Evolutionary conservation across 2,113 vertebrate species (phyloP).

Genomic region (Prinia subflava): DNA sequence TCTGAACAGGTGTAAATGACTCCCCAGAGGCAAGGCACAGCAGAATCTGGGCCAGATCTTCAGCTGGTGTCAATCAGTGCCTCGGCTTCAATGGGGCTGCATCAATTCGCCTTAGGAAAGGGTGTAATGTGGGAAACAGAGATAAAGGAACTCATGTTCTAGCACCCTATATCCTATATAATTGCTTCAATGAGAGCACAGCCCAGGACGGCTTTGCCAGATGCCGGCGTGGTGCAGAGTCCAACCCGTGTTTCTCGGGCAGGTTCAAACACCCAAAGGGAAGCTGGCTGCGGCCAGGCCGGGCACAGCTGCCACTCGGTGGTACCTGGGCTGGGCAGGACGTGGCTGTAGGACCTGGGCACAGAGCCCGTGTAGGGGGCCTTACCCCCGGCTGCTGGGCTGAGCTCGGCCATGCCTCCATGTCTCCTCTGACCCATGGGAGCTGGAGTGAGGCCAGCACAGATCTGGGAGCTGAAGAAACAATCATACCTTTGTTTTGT

Average conservation of each 20-base stretch:
- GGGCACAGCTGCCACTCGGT: not conserved
- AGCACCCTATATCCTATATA: conserved; percentile 49
- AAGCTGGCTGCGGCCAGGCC: not conserved
- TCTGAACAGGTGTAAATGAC: conserved; percentile 50
- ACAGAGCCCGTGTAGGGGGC: not conserved
- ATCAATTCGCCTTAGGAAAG: conserved; percentile 59
- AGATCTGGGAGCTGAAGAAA: conserved; percentile 6
- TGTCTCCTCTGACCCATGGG: not conserved
- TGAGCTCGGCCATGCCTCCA: not conserved
- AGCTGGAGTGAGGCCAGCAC: conserved; percentile 9
- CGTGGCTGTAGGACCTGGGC: not conserved
- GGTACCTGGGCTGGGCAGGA: not conserved
- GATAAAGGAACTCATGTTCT: conserved; percentile 58
- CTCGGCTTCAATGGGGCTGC: conserved; percentile 20
- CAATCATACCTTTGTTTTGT: conserved; percentile 54
- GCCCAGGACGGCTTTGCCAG: conserved; percentile 21
- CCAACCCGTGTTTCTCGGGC: not conserved
- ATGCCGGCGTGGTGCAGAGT: conserved; percentile 1
- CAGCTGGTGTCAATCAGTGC: conserved; percentile 44
- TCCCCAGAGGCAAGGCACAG: conserved; percentile 19
- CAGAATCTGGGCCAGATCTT: conserved; percentile 33
- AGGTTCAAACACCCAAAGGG: not conserved
- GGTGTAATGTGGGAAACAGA: conserved; percentile 62
- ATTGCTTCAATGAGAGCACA: conserved; percentile 47
- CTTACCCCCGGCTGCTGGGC: not conserved